Evolutionary conservation across 2,888 invertebrate species (phyloP).

Genomic region (Brachylomia viminalis): DNA sequence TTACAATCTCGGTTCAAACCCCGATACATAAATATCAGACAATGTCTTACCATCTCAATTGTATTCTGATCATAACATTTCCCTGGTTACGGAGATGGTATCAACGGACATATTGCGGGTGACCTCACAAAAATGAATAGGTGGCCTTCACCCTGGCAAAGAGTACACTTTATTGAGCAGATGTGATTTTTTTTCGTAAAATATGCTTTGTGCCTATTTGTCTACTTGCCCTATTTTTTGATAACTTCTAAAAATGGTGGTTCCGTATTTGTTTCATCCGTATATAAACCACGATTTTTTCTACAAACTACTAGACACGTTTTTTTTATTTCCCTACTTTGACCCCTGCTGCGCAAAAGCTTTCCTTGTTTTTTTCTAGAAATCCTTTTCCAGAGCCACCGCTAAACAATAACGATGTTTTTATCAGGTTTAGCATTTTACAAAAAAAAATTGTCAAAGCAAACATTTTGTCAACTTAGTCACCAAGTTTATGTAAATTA

Average conservation of each 20-base stretch:
- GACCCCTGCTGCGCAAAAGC: neutral
- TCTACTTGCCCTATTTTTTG: neutral
- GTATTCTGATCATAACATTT: slow-evolving; percentile 70
- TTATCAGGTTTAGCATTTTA: no score
- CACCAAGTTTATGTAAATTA: neutral
- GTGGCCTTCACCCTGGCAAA: slow-evolving; percentile 63
- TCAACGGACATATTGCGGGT: slow-evolving; percentile 48
- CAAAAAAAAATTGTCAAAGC: no score
- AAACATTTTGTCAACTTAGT: neutral
- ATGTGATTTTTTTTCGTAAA: neutral
- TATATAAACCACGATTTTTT: no score
- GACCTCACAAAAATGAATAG: slow-evolving; percentile 62
- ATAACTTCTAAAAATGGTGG: no score
- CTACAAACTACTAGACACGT: neutral
- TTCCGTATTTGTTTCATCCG: neutral
- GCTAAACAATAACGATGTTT: neutral
- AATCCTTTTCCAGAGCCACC: neutral
- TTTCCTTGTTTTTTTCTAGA: no score
- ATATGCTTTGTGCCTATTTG: neutral
- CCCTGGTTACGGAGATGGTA: slow-evolving; percentile 59
- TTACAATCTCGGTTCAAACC: slow-evolving; percentile 28
- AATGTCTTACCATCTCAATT: slow-evolving; percentile 66
- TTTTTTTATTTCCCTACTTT: neutral
- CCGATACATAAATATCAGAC: slow-evolving; percentile 41
- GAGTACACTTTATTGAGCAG: slow-evolving; percentile 32